Base-by-base conservation (phyloP, 2,113 vertebrate species). In the Columba livia region DNA sequence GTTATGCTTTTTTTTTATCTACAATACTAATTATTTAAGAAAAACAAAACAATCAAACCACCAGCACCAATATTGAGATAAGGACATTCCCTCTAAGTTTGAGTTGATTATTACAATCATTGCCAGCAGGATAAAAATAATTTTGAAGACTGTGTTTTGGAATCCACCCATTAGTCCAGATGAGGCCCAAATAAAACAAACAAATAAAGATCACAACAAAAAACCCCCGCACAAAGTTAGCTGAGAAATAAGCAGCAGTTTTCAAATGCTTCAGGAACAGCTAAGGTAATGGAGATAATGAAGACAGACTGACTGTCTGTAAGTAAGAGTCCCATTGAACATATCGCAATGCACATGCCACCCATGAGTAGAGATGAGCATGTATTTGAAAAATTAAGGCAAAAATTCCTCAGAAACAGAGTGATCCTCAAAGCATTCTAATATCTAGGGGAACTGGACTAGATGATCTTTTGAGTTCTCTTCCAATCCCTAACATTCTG, bases 311-410 rank as follows among this genome's bases (percentile, higher is more conserved):
- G 61, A 14, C 17, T 21, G 36, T 5, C 65, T 12, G 32, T 2
- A 78, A 44, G 24, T 13, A 48, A 1, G 16, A 19, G 47, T 26
- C 12, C 54, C 50, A 31, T 0, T 2, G 24, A n/a, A n/a, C 1
- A 19, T 0, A 38, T 3, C 3, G 2, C 32, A 20, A 14, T 1
- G 5, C 32, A 51, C 29, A 6, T 1, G 1, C 50, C 54, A 3
- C 9, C 40, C 4, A 0, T 6, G 17, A 31, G n/a, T 0, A 3
- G 20, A 85, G 28, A 6, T 11, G 25, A 28, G 15, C 4, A 8
- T 0, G 5, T 9, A 4, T 21, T 18, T 15, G 15, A 75, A 85
- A 73, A 77, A 36, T 14, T 11, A 69, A 56, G 7, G 12, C 67
- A 18, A 0, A 40, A 32, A 90, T 58, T 72, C 38, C 44, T 54